Conservation (phyloP, 2,113 vertebrate species). For the Cryptotis parvus region DNA sequence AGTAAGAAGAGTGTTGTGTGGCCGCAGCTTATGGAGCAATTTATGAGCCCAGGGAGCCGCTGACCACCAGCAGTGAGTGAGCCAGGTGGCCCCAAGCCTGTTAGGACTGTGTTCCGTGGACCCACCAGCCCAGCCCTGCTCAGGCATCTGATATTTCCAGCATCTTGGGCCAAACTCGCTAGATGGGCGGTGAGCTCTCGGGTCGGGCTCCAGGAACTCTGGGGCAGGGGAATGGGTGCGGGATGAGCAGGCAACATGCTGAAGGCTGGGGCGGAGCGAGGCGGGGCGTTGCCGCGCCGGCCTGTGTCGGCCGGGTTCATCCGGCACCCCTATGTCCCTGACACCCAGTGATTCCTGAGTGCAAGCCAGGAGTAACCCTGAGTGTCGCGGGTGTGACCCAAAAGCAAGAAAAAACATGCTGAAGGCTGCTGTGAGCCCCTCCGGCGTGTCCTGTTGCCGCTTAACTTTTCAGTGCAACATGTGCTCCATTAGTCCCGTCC, state of each 20-base stretch:
- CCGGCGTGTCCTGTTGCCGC: neutral
- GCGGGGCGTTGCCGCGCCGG: too few relatives aligned
- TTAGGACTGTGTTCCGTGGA: neutral
- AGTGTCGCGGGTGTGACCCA: too few relatives aligned
- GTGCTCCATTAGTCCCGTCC: neutral
- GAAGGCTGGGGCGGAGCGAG: fast-evolving
- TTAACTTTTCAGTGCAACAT: neutral
- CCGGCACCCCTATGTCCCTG: too few relatives aligned
- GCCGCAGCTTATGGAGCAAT: neutral
- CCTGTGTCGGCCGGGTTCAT: too few relatives aligned
- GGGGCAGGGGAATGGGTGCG: neutral
- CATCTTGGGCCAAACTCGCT: conserved; percentile 12
- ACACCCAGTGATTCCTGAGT: too few relatives aligned
- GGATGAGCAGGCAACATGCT: neutral
- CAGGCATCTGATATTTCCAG: neutral
- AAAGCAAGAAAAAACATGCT: too few relatives aligned
- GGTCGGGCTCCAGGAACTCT: neutral
- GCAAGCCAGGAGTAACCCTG: too few relatives aligned
- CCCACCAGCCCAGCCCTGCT: neutral
- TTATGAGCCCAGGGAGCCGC: neutral
- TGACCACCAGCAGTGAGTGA: neutral
- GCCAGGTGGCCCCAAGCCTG: neutral
- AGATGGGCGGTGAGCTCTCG: neutral
- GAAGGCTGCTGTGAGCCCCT: neutral
- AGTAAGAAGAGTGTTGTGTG: neutral